Evolutionary conservation across 2,113 vertebrate species (phyloP), one percentile per base, ranked within the genome.

Genomic region (Turdus rufiventris): DNA sequence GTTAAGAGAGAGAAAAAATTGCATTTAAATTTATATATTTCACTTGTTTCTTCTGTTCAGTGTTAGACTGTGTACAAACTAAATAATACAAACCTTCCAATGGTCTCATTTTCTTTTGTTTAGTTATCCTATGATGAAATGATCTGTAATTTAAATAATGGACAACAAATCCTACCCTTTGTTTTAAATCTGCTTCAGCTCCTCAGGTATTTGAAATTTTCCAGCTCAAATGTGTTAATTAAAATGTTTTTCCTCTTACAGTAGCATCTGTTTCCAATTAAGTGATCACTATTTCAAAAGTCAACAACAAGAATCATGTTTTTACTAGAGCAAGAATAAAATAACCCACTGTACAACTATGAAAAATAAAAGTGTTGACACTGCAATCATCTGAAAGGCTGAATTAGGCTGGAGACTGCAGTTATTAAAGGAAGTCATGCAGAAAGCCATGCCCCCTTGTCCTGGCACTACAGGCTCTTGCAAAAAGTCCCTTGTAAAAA

Each of bases 181-280:
- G 33, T 43, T 89, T 89, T 60, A 85, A 85, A 88, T 75, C 36
- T 58, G 33, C 50, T 90, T 51, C 60, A 71, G 67, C 54, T 80
- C 80, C 85, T 95, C 51, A 83, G 87, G 70, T 96, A 74, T 31
- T 47, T 78, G 61, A 83, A 66, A 84, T 93, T 94, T 97, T 78
- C 94, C 71, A 96, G 62, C 67, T 91, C 60, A 84, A 73, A 95
- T 78, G 33, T 95, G 96, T 96, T 92, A 96, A 96, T 97, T 95
- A 97, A 96, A 88, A 65, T 87, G n/a, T 66, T 96, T 95, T 97
- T 85, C 68, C 33, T 54, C 77, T 93, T 91, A 65, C 53, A n/a
- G 86, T 83, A 94, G 72, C 93, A 96, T 96, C 96, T 97, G 95
- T 96, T 97, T 96, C 92, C 91, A 95, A 97, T 97, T 96, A 97